These are phyloP conservation scores for Mantis religiosa DNA, from an alignment of 2,888 invertebrate species.

Conservation along the genomic window DNA sequence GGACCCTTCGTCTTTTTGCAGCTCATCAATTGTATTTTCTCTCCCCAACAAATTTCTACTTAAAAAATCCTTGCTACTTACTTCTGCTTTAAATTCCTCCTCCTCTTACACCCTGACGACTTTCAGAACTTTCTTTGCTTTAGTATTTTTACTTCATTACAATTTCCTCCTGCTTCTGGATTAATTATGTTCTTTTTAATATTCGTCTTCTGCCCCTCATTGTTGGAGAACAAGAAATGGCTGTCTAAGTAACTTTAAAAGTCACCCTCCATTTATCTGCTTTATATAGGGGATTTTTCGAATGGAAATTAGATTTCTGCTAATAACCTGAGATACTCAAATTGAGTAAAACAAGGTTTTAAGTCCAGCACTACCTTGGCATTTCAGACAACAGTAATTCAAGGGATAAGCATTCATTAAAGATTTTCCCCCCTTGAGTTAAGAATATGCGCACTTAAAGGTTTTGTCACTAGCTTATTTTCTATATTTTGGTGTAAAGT, in stretches of 20 bases:
- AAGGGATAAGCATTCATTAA: background rate
- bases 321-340: background rate
- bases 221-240: background rate
- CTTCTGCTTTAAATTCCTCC: background rate
- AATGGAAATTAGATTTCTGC: background rate
- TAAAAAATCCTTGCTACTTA: background rate
- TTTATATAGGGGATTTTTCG: background rate
- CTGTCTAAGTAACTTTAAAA: background rate
- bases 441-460: too few relatives aligned
- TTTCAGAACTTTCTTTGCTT: background rate
- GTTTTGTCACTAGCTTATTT: too few relatives aligned
- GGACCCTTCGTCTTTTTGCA: background rate
- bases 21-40: background rate
- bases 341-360: background rate
- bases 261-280: background rate
- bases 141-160: background rate
- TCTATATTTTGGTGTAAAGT: too few relatives aligned
- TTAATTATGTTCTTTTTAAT: background rate
- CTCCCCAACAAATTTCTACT: background rate
- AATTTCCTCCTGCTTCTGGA: background rate
- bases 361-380: background rate
- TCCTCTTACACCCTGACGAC: background rate
- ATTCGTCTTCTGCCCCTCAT: background rate
- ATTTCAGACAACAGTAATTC: background rate
- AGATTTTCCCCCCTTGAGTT: too few relatives aligned